Base-by-base conservation (phyloP, 2,113 vertebrate species). In the Hassar affinis region DNA sequence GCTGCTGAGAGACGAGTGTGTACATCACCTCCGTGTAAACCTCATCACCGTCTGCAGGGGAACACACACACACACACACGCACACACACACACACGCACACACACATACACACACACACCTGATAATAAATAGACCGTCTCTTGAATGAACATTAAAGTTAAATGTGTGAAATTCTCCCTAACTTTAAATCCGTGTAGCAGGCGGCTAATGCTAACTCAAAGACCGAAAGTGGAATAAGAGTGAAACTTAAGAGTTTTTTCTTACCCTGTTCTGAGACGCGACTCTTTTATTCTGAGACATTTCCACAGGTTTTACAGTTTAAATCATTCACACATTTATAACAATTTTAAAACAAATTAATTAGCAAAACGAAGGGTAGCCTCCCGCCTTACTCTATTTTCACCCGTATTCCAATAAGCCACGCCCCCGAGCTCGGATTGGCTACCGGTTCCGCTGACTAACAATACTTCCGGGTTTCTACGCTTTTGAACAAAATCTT, bases 261-360 rank as follows among this genome's bases (percentile, higher is more conserved):
- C 80, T 86, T 82, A 88, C 88, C 85, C 62, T 75, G 64, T 1
- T 87, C 84, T 91, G 92, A 49, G 87, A 61, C 2, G 22, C 74
- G 10, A 14, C 25, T 62, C 85, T 87, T 79, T 88, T 93, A n/a
- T 85, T 92, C 84, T 93, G 92, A 4, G 88, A 57, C 93, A 94
- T 93, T 1, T 56, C n/a, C n/a, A n/a, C n/a, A n/a, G n/a, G n/a
- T n/a, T n/a, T n/a, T n/a, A n/a, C n/a, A n/a, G n/a, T n/a, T n/a
- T 42, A 42, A 57, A 78, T n/a, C 30, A 6, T 78, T 78, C 30
- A 20, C 33, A 78, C 12, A 56, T 35, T 33, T 59, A 42, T n/a
- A 3, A n/a, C 6, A 38, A 54, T n/a, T 22, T 56, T 22, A 35
- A 78, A 22, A 25, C 1, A 11, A 38, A 57, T 35, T n/a, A n/a